Conservation (phyloP, 92 coral and sea anemone genomes). For the Pocillopora meandrina region DNA sequence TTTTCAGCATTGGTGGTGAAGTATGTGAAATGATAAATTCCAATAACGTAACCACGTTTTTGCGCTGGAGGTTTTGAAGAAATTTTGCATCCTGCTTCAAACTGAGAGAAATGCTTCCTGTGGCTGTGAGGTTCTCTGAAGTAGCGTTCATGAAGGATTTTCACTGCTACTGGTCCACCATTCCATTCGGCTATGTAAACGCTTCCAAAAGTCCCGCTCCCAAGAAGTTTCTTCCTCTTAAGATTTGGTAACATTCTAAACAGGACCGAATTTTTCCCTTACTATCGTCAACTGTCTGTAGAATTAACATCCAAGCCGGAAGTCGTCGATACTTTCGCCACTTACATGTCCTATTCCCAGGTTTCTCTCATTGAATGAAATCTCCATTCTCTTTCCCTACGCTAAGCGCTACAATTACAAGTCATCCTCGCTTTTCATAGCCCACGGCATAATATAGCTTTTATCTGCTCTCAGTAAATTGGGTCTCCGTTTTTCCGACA, state of each 20-base stretch:
- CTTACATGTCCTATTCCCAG: no score
- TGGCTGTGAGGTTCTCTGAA: not conserved
- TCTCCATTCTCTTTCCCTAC: no score
- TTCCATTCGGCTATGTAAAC: constrained; percentile 18
- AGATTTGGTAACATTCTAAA: not conserved
- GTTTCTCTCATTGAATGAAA: no score
- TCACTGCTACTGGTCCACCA: not conserved
- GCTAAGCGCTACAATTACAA: no score
- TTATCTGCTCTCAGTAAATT: no score
- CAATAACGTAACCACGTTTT: constrained; percentile 5
- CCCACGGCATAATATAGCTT: no score
- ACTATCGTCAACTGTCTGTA: no score
- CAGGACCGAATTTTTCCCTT: no score
- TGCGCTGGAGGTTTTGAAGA: not conserved
- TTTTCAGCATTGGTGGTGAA: constrained; percentile 11
- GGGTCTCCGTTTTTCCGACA: no score
- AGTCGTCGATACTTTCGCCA: no score
- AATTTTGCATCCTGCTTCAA: constrained; percentile 14
- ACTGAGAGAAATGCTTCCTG: not conserved
- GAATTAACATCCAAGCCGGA: no score
- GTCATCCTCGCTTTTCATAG: no score
- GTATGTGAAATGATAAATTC: not conserved
- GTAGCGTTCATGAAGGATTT: not conserved
- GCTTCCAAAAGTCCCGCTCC: constrained; percentile 4
- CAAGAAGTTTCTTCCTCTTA: not conserved